These are phyloP conservation scores for Megalurothrips usitatus DNA, from an alignment of 2,888 invertebrate species.

Conservation along the genomic window DNA sequence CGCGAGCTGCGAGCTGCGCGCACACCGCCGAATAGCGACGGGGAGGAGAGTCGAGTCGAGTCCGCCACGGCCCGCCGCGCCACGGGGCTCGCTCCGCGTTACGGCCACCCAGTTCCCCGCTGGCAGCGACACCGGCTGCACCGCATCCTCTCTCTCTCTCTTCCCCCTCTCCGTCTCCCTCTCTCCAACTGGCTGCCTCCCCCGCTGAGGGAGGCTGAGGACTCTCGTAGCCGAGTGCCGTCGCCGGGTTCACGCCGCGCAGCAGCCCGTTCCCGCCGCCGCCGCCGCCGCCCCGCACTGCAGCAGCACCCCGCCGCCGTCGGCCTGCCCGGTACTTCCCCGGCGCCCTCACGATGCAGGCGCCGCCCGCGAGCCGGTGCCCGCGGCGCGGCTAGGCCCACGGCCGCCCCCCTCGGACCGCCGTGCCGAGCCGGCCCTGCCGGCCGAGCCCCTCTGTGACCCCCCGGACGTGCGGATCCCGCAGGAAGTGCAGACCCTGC, in stretches of 20 bases:
- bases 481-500: too few relatives aligned
- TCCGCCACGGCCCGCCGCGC: background rate
- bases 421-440: too few relatives aligned
- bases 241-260: background rate
- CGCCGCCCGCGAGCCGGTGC: background rate
- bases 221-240: background rate
- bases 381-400: too few relatives aligned
- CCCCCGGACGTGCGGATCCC: too few relatives aligned
- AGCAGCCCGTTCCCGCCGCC: background rate
- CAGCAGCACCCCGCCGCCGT: background rate
- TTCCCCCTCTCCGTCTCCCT: background rate
- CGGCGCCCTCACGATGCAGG: background rate
- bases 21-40: too few relatives aligned
- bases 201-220: background rate
- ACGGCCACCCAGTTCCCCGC: background rate
- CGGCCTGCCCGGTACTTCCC: background rate
- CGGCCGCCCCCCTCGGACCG: too few relatives aligned
- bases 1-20: too few relatives aligned
- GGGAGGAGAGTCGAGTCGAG: too few relatives aligned
- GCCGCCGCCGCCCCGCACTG: background rate
- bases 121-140: background rate
- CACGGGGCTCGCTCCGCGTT: background rate
- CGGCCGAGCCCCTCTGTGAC: too few relatives aligned
- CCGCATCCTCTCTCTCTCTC: background rate
- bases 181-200: background rate